phyloP scores from a whole-genome alignment of 2,113 vertebrate genomes.

The Muntiacus muntjak region DNA sequence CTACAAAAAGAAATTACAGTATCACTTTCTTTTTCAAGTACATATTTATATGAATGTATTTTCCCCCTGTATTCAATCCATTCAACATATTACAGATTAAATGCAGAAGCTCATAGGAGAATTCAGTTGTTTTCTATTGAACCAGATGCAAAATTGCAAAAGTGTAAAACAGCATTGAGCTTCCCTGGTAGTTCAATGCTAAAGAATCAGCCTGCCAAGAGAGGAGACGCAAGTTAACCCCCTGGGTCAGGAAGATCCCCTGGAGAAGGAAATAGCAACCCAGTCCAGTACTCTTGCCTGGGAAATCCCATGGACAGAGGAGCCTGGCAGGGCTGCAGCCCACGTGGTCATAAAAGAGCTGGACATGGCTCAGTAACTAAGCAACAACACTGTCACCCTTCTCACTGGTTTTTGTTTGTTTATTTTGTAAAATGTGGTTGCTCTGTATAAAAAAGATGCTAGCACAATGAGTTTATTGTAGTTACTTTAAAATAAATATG shows the following conservation, averaged over 20 bases:
- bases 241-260: neutral
- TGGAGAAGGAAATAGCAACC: neutral
- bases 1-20: neutral
- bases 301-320: neutral
- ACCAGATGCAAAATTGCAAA: neutral
- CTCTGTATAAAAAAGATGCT: neutral
- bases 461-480: neutral
- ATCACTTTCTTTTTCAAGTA: neutral
- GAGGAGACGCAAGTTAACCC: neutral
- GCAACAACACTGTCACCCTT: neutral
- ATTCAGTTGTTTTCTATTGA: neutral
- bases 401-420: neutral
- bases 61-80: neutral
- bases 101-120: neutral
- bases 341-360: neutral
- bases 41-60: neutral
- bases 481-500: neutral
- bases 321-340: neutral
- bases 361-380: neutral
- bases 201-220: neutral
- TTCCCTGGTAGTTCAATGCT: neutral
- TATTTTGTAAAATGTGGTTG: neutral
- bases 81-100: neutral
- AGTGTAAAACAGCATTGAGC: neutral
- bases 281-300: neutral